Percentiles rank a stretch among this genome's conserved stretches.
Conservation (phyloP, 2,888 invertebrate genomes). For the Nomada goodeniana region DNA sequence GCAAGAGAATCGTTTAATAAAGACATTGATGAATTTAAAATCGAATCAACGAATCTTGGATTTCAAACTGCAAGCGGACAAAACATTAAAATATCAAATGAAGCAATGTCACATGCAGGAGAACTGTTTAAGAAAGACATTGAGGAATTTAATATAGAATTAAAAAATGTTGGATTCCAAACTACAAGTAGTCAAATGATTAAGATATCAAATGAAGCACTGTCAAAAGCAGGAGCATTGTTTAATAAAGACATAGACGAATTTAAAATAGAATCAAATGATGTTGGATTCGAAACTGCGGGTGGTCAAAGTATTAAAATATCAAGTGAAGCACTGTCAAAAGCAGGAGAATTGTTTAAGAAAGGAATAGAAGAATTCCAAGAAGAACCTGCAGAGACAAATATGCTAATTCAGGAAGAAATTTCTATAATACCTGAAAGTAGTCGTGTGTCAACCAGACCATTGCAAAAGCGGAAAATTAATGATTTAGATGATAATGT, state of each 20-base stretch:
- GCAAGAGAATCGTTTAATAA: too few relatives aligned
- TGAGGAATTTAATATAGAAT: background rate
- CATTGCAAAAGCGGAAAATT: constrained; percentile 54
- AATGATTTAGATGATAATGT: constrained; percentile 64
- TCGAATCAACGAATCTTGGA: background rate
- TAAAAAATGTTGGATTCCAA: constrained; percentile 2
- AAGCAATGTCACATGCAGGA: constrained; percentile 16
- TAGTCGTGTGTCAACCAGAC: background rate
- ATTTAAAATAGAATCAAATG: background rate
- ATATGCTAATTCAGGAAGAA: background rate
- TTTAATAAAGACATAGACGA: constrained; percentile 1
- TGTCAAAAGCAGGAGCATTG: constrained; percentile 27
- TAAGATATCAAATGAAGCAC: constrained; percentile 20
- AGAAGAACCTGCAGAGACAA: too few relatives aligned
- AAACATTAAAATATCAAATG: constrained; percentile 1
- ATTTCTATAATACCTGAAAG: background rate
- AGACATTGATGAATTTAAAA: too few relatives aligned
- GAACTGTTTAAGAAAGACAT: background rate
- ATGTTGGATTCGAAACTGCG: too few relatives aligned
- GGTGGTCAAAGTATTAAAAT: too few relatives aligned
- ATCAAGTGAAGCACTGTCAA: background rate
- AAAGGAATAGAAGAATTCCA: background rate
- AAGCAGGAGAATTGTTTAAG: background rate
- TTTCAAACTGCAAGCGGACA: constrained; percentile 36
- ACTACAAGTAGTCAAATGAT: constrained; percentile 11